These are phyloP conservation scores for Apomyelois bistriatella DNA, from an alignment of 2,888 invertebrate species.

Conservation along the genomic window DNA sequence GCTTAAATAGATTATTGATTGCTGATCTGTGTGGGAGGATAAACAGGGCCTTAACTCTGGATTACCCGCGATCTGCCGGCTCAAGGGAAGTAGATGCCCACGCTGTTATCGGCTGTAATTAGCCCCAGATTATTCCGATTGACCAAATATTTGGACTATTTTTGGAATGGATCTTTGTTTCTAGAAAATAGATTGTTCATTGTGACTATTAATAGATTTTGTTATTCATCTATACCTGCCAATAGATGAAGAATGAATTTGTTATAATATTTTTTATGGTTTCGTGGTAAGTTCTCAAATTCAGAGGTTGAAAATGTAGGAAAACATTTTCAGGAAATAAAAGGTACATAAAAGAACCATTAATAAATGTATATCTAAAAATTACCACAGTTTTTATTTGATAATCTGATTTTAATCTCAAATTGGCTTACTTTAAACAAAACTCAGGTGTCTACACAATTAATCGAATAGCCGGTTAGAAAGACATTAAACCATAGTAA, in stretches of 20 bases:
- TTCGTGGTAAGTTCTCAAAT: too few relatives aligned
- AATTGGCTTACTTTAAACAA: not conserved
- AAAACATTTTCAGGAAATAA: too few relatives aligned
- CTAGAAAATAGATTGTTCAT: not conserved
- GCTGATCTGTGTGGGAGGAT: not conserved
- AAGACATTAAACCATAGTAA: constrained; percentile 2
- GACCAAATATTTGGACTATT: constrained; percentile 7
- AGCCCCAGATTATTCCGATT: constrained; percentile 9
- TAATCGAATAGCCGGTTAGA: not conserved
- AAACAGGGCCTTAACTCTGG: constrained; percentile 1
- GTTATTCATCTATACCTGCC: too few relatives aligned
- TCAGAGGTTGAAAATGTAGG: too few relatives aligned
- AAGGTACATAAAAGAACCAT: too few relatives aligned
- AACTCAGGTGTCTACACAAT: not conserved
- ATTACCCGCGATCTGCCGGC: constrained; percentile 8
- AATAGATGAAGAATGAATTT: too few relatives aligned
- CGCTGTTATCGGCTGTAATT: constrained; percentile 7
- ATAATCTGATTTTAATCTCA: not conserved
- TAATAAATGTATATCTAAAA: not conserved
- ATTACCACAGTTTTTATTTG: not conserved
- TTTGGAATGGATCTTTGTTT: not conserved
- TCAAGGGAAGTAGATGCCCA: constrained; percentile 1
- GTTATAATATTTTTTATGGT: too few relatives aligned
- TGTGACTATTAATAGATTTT: too few relatives aligned
- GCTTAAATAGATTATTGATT: not conserved